Evolutionary conservation across 2,113 vertebrate species (phyloP).

Genomic region (Sylvilagus bachmani): DNA sequence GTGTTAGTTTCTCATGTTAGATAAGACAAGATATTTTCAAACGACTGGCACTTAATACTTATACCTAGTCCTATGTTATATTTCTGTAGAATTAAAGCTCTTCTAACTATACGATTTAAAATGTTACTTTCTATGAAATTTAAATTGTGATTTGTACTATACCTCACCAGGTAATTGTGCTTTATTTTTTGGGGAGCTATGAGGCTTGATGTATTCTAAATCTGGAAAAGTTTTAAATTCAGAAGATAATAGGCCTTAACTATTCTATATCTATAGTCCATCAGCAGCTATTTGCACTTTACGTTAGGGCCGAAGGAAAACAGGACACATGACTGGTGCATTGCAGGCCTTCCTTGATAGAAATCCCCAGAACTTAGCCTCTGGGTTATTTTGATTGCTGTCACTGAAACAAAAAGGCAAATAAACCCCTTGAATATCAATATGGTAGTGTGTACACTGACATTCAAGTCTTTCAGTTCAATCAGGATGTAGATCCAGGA

Average conservation of each 20-base stretch:
- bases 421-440: not conserved
- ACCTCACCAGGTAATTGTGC: not conserved
- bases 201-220: not conserved
- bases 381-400: not conserved
- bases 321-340: not conserved
- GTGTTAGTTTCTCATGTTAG: not conserved
- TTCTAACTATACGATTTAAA: not conserved
- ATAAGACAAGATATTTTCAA: not conserved
- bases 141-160: not conserved
- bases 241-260: not conserved
- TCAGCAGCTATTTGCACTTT: not conserved
- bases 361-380: not conserved
- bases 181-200: slow-evolving; percentile 19
- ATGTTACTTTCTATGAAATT: slow-evolving; percentile 11
- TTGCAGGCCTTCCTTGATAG: not conserved
- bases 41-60: not conserved
- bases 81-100: not conserved
- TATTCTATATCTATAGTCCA: not conserved
- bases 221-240: slow-evolving; percentile 19
- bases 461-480: not conserved
- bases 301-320: not conserved
- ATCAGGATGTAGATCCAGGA: not conserved
- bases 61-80: not conserved
- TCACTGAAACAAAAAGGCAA: not conserved
- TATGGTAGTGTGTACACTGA: not conserved